Base-by-base conservation (phyloP, 2,888 invertebrate species). In the Flabesymbios commensalis region DNA sequence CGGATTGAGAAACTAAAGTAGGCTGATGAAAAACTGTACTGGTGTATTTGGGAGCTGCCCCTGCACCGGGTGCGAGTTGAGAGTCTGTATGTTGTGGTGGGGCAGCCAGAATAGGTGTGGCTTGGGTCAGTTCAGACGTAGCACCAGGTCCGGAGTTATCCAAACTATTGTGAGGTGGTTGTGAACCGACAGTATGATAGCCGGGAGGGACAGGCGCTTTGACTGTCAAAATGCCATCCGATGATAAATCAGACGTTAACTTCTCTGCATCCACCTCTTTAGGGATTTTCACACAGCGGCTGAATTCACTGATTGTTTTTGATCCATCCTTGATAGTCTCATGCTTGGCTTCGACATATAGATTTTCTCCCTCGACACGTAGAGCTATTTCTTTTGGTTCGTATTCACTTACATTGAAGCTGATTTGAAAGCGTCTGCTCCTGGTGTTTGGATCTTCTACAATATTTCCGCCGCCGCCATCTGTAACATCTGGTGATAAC, bases 381-480 rank as follows among this genome's bases (percentile, higher is more conserved):
- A 67, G 62, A 7, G 56, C 39, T 22, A 67, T 48, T 14, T 67
- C 64, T 33, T 54, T 26, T 1, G 64, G 64, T 31, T 57, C 55
- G 53, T 67, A 68, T 3, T 66, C 65, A 26, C 61, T 61, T 17
- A 68, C 68, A 32, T 68, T 58, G 54, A 68, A 68, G 33, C 64
- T 66, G 61, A 67, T 64, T 39, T 64, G 53, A 47, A 68, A 68
- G 39, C 48, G 33, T 22, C 68, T 41, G 33, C 63, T 49, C 57
- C 61, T 67, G 36, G 43, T 57, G 28, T 62, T 36, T 0, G 67
- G 59, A 42, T 65, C 62, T 26, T 64, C 64, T n/a, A 62, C 29
- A 24, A 55, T 52, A n/a, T 67, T 64, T 43, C 57, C 39, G 48
- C 60, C 57, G 2, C 57, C 60, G 32, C 31, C 33, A n/a, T 60